Conservation (phyloP, 2,797 vertebrate species). For the Coregonus ussuriensis region DNA sequence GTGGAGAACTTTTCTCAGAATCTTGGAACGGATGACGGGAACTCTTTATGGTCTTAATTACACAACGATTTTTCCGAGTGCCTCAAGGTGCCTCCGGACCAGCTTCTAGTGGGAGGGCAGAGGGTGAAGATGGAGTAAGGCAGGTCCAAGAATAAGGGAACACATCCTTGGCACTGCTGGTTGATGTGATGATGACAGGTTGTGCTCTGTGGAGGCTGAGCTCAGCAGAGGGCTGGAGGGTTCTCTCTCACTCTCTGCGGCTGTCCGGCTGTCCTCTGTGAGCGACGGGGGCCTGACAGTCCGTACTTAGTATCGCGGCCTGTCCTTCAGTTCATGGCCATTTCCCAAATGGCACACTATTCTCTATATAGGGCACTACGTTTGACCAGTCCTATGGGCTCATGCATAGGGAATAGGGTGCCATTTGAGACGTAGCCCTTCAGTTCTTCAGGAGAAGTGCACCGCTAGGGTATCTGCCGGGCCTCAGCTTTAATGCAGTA, state of each 20-base stretch:
- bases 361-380: background rate
- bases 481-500: conserved; percentile 41
- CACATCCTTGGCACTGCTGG: background rate
- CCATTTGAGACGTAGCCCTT: background rate
- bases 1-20: conserved; percentile 17
- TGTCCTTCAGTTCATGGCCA: background rate
- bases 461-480: conserved; percentile 31
- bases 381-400: background rate
- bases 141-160: background rate
- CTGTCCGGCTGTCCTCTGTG: background rate
- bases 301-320: conserved; percentile 34
- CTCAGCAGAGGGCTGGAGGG: background rate
- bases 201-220: background rate
- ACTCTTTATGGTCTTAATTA: conserved; percentile 40
- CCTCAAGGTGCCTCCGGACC: conserved; percentile 4
- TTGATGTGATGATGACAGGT: background rate
- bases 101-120: background rate
- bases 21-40: conserved; percentile 35
- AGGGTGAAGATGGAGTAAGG: background rate
- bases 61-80: conserved; percentile 4
- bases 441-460: conserved; percentile 26
- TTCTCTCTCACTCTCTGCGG: background rate
- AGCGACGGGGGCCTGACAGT: conserved; percentile 1
- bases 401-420: background rate
- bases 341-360: background rate